These are phyloP conservation scores for Pristionchus fissidentatus DNA, from an alignment of 2,888 invertebrate genomes.

Conservation along the genomic window DNA sequence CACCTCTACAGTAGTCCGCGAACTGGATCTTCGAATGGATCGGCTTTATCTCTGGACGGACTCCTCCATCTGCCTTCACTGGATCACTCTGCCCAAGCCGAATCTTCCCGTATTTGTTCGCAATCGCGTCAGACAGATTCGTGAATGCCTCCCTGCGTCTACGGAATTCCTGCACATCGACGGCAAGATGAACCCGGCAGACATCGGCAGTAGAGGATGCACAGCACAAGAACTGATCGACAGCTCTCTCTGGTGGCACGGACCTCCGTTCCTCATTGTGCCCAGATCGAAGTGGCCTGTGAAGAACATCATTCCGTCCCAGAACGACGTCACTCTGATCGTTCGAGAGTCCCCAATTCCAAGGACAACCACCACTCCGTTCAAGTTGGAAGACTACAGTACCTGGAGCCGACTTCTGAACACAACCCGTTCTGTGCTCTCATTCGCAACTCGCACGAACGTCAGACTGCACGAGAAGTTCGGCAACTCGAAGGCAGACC, in stretches of 20 bases:
- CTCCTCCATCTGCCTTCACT: conserved; percentile 24
- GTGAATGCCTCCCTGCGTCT: not conserved
- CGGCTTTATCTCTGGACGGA: not conserved
- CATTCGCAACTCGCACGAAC: not conserved
- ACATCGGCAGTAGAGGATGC: not conserved
- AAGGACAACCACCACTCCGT: not conserved
- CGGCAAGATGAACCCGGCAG: conserved; percentile 22
- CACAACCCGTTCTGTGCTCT: not conserved
- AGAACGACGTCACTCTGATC: not conserved
- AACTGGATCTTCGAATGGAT: not conserved
- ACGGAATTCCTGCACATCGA: conserved; percentile 35
- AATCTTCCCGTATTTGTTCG: conserved; percentile 38
- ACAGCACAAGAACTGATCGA: not conserved
- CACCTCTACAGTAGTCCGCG: not conserved
- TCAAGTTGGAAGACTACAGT: not conserved
- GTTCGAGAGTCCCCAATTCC: no score
- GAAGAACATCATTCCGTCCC: no score
- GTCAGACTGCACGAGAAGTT: no score
- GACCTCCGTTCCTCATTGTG: not conserved
- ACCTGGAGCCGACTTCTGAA: not conserved
- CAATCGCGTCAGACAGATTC: conserved; percentile 15
- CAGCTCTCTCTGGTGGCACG: conserved; percentile 18
- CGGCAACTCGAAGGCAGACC: not conserved
- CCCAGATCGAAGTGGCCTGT: not conserved
- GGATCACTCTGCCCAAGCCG: conserved; percentile 31